Percentiles rank a stretch among this genome's conserved stretches.
These are phyloP conservation scores for Microtus pennsylvanicus DNA, from an alignment of 2,113 vertebrate species.

Conservation along the genomic window DNA sequence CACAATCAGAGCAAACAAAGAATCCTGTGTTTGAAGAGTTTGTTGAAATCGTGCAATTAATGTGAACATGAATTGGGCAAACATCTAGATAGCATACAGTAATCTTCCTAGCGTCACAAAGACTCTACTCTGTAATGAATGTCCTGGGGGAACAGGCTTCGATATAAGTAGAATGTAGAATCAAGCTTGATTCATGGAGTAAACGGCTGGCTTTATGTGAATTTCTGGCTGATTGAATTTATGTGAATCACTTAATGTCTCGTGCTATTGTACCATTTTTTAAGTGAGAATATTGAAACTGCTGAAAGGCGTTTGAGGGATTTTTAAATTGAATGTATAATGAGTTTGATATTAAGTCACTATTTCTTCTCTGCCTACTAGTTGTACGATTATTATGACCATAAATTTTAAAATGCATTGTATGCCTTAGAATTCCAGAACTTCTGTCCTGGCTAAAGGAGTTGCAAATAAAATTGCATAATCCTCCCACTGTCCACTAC, in stretches of 20 bases:
- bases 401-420: conserved; percentile 58
- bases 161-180: neutral
- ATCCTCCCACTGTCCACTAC: conserved; percentile 90
- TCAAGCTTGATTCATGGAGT: conserved; percentile 3
- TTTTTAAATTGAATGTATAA: conserved; percentile 37
- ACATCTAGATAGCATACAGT: neutral
- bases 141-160: neutral
- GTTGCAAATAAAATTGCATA: conserved; percentile 92
- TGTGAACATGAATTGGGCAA: neutral
- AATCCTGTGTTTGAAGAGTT: no score
- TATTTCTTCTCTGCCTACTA: conserved; percentile 14
- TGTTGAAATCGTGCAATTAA: neutral
- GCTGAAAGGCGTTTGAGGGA: conserved; percentile 21
- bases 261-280: neutral
- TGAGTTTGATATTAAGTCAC: neutral
- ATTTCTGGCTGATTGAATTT: neutral
- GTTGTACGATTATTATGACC: neutral
- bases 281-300: conserved; percentile 9
- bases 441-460: conserved; percentile 94
- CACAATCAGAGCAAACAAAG: neutral
- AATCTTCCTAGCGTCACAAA: neutral
- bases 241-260: conserved; percentile 15
- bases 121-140: neutral
- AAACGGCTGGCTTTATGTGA: neutral
- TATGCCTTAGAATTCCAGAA: conserved; percentile 92